Evolutionary conservation across 2,797 vertebrate genomes (phyloP).

Genomic region (Epinephelus awoara): DNA sequence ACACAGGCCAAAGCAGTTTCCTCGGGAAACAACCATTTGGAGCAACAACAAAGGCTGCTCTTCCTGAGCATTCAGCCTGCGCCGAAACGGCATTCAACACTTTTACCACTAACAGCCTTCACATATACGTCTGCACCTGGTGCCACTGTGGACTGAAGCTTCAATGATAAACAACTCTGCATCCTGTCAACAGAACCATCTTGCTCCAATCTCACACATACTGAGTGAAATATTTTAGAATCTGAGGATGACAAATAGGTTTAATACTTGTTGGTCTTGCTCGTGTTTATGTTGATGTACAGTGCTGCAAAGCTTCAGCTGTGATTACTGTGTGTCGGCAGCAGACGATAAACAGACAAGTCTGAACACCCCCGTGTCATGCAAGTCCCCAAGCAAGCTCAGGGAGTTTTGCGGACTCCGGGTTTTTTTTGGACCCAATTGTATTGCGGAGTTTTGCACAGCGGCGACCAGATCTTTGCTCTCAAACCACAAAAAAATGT

Average conservation of each 20-base stretch:
- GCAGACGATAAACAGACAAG: conserved; percentile 38
- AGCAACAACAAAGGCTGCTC: conserved; percentile 48
- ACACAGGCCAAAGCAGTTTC: conserved; percentile 60
- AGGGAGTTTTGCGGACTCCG: background rate
- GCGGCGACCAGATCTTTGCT: too few species aligned
- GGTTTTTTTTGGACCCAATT: too few species aligned
- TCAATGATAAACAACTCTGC: conserved; percentile 16
- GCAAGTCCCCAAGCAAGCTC: conserved; percentile 21
- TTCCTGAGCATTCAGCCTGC: conserved; percentile 52
- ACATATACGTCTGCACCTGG: conserved; percentile 19
- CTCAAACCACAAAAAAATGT: too few species aligned
- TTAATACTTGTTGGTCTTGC: background rate
- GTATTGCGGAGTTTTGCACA: too few species aligned
- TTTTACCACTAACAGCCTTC: conserved; percentile 19
- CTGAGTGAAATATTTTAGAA: background rate
- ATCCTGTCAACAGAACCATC: background rate
- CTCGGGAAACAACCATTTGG: conserved; percentile 69
- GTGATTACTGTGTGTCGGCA: conserved; percentile 15
- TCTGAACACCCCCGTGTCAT: conserved; percentile 43
- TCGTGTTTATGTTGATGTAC: background rate
- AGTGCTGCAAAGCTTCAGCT: background rate
- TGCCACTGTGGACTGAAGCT: background rate
- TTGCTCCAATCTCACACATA: background rate
- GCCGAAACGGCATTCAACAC: conserved; percentile 18
- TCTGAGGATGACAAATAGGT: background rate